Percentiles rank a stretch among this genome's conserved stretches.
These are phyloP conservation scores for Heteromormyrus szaboi DNA, from an alignment of 2,797 vertebrate genomes.

Conservation along the genomic window DNA sequence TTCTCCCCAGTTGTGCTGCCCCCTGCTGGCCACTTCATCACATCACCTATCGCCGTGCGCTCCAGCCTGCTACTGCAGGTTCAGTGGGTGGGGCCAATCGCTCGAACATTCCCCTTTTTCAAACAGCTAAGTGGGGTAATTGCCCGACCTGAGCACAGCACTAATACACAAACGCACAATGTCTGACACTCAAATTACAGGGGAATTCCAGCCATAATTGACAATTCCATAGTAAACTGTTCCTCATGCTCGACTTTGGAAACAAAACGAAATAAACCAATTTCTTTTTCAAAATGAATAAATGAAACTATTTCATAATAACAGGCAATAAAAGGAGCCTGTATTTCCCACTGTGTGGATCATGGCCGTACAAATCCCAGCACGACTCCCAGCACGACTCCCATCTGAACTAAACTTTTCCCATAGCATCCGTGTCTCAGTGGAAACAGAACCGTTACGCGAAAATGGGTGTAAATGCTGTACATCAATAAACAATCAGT, in stretches of 20 bases:
- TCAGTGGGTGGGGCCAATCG: background rate
- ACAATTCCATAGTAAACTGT: conserved; percentile 18
- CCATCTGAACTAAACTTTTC: background rate
- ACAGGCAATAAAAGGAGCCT: background rate
- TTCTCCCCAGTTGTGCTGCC: background rate
- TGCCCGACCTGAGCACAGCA: background rate
- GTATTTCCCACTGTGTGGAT: background rate
- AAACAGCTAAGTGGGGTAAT: background rate
- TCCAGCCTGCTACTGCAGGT: conserved; percentile 20
- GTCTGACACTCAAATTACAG: background rate
- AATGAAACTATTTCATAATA: conserved; percentile 1
- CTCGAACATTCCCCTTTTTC: background rate
- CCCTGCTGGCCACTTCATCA: background rate
- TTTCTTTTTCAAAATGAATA: background rate
- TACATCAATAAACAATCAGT: background rate
- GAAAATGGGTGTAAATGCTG: background rate
- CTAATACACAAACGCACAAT: background rate
- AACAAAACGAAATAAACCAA: background rate
- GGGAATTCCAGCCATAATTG: conserved; percentile 18
- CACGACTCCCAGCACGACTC: background rate
- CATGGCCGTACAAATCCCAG: background rate
- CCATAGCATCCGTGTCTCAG: background rate
- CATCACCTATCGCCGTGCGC: background rate
- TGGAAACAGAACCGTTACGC: background rate
- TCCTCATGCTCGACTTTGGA: background rate